Evolutionary conservation across 2,888 invertebrate genomes (phyloP).

Genomic region (Ophonus ardosiacus): DNA sequence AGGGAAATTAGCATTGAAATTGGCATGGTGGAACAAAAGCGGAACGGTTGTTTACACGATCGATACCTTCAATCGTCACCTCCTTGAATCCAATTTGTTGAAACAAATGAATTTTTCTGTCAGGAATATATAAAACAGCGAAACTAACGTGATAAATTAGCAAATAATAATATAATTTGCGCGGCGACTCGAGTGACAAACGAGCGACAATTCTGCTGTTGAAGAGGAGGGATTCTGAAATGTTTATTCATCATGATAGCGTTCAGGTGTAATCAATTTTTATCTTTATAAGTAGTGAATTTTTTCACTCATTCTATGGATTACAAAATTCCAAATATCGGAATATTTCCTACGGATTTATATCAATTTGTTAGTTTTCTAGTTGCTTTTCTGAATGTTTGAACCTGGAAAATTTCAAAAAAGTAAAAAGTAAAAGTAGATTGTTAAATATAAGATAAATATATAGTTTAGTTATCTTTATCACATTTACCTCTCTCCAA

Average conservation of each 20-base stretch:
- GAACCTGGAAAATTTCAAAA: too few species aligned
- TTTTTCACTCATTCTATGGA: too few species aligned
- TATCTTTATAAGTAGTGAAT: too few species aligned
- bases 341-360: too few species aligned
- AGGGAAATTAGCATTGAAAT: constrained; percentile 53
- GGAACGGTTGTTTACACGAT: constrained; percentile 22
- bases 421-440: too few species aligned
- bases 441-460: too few species aligned
- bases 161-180: constrained; percentile 60
- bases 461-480: too few species aligned
- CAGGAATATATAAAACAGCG: constrained; percentile 37
- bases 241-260: neutral
- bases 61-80: constrained; percentile 45
- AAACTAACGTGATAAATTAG: constrained; percentile 55
- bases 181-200: constrained; percentile 50
- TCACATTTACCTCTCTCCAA: too few species aligned
- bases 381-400: too few species aligned
- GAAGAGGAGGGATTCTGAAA: constrained; percentile 6
- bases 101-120: constrained; percentile 52
- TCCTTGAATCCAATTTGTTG: constrained; percentile 37
- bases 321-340: too few species aligned
- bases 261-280: neutral
- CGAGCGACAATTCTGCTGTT: constrained; percentile 19
- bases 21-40: constrained; percentile 21
- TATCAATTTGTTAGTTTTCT: too few species aligned